Base-by-base conservation (phyloP, 2,888 invertebrate species). In the Zaprionus lineosus region DNA sequence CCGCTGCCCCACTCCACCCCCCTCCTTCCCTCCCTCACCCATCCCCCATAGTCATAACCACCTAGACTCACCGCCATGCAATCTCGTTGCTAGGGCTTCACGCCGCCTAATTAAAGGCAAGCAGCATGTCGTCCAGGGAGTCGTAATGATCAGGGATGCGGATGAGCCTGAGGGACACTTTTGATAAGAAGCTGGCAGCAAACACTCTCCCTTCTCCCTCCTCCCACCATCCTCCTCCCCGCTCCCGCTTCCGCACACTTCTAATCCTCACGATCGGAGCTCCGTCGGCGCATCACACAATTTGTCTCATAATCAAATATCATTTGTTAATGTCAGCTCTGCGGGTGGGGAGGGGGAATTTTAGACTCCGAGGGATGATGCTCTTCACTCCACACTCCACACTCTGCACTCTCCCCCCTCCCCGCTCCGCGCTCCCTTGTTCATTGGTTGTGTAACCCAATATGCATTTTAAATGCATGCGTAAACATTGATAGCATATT, bases 271-370 rank as follows among this genome's bases (percentile, higher is more conserved):
- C 31, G 57, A 73, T 55, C 50, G 41, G 40, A 31, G 31, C 28
- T 48, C 29, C 65, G 63, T 62, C 82, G 78, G 74, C 73, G 74
- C 84, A 66, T 74, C 69, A 66, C 26, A 82, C 74, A 84, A 84
- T 86, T 84, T 86, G 84, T 84, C 84, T 81, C 75, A 62, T 72
- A 86, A 86, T 84, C 86, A 82, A 84, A 84, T 77, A 74, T 86
- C 84, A 84, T 84, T 84, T 86, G 82, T 84, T 64, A 75, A 72
- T 78, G 84, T 82, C 84, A 75, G 63, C 46, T 29, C 71, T 69
- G 72, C 63, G 65, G 74, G 66, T 66, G 71, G 55, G 48, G 48
- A 58, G 18, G 28, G n/a, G n/a, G n/a, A n/a, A n/a, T n/a, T n/a
- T 52, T 21, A 29, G 33, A 24, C 58, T 29, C 31, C 12, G 16